Conservation (phyloP, 2,888 invertebrate species). For the Stenchaetothrips biformis region DNA sequence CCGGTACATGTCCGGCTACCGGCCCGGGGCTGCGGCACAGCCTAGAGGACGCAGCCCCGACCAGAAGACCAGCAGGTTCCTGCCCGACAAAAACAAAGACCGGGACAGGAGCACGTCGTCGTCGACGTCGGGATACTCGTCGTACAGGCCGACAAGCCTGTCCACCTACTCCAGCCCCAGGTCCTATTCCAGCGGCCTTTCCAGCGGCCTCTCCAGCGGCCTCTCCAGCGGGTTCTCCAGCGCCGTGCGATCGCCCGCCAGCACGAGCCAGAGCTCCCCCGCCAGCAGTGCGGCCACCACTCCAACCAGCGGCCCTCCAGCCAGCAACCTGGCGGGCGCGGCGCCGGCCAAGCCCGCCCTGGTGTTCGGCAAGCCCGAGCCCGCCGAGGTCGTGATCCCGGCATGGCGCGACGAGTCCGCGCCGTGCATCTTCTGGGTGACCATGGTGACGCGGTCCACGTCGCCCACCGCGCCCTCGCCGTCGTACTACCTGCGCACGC, state of each 20-base stretch:
- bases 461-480: conserved; percentile 71
- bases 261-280: conserved; percentile 17
- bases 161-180: conserved; percentile 26
- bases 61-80: conserved; percentile 32
- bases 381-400: conserved; percentile 10
- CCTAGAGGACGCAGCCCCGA: conserved; percentile 26
- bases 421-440: conserved; percentile 48
- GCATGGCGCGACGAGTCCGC: conserved; percentile 12
- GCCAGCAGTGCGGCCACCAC: conserved; percentile 11
- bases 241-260: conserved; percentile 15
- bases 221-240: conserved; percentile 16
- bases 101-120: conserved; percentile 27
- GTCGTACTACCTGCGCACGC: conserved; percentile 55
- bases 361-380: conserved; percentile 11
- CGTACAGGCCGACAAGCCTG: conserved; percentile 31
- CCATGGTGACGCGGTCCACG: conserved; percentile 68
- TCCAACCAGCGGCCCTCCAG: conserved; percentile 39
- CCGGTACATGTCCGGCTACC: conserved; percentile 26
- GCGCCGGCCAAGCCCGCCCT: conserved; percentile 29
- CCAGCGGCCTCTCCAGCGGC: conserved; percentile 17
- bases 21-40: background rate
- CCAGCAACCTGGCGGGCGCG: conserved; percentile 29
- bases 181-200: background rate
- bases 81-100: conserved; percentile 28
- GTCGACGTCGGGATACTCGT: conserved; percentile 31